Percentiles rank a stretch among this genome's conserved stretches.
Evolutionary conservation across 2,888 invertebrate genomes (phyloP).

Genomic region (Pardosa pseudoannulata): DNA sequence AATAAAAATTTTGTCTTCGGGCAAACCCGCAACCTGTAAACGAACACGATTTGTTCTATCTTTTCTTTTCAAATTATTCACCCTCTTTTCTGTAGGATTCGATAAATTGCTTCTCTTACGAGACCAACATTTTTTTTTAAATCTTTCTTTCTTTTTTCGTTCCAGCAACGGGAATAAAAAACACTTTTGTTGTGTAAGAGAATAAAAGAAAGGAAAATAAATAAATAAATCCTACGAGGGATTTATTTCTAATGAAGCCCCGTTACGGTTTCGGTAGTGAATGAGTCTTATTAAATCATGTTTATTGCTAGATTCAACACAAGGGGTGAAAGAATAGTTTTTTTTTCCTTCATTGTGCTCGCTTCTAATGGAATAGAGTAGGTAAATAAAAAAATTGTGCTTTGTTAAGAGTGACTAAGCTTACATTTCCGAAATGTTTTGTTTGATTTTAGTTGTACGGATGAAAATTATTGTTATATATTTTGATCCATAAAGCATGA

Average conservation of each 20-base stretch:
- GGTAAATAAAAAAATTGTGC: background rate
- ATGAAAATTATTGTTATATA: too few species aligned
- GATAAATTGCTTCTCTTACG: slow-evolving; percentile 3
- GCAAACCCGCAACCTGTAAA: slow-evolving; percentile 5
- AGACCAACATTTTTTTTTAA: background rate
- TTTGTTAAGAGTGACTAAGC: background rate
- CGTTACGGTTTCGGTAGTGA: slow-evolving; percentile 36
- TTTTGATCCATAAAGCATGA: too few species aligned
- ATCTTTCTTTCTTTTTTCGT: background rate
- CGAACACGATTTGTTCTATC: slow-evolving; percentile 1
- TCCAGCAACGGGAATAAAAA: background rate
- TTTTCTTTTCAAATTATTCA: slow-evolving; percentile 5
- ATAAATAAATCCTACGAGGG: slow-evolving; percentile 18
- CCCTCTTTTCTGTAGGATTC: background rate
- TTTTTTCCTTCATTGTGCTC: too few species aligned
- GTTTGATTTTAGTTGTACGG: too few species aligned
- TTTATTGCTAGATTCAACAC: slow-evolving; percentile 3
- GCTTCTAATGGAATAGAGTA: background rate
- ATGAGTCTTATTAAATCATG: slow-evolving; percentile 44
- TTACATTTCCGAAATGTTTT: background rate
- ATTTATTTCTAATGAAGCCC: slow-evolving; percentile 40
- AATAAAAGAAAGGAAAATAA: slow-evolving; percentile 22
- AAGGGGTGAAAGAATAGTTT: background rate
- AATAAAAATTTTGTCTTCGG: background rate
- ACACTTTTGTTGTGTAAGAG: background rate